phyloP scores from a whole-genome alignment of 2,113 vertebrate species.

The Anolis carolinensis region DNA sequence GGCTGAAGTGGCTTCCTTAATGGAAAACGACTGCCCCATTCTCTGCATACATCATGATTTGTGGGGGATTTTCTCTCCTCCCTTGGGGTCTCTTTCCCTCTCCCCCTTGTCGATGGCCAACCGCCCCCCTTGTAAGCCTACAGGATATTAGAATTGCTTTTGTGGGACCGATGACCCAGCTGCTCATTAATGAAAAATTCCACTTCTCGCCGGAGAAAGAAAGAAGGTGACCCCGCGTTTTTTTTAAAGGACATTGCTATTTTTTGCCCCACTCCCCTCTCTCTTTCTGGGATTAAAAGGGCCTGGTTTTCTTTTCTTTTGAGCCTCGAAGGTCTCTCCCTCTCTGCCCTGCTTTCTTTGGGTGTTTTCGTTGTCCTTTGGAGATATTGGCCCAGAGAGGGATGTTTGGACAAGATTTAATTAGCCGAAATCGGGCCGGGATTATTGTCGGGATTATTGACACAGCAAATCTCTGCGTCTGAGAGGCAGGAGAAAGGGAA shows the following conservation, averaged over 20 bases:
- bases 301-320: constrained; percentile 49
- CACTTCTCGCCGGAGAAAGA: constrained; percentile 84
- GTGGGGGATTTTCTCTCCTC: constrained; percentile 72
- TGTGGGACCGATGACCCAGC: constrained; percentile 92
- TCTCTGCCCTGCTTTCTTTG: constrained; percentile 53
- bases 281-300: constrained; percentile 88
- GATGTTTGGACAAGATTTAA: constrained; percentile 98
- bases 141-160: constrained; percentile 96
- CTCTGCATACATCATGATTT: constrained; percentile 83
- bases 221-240: constrained; percentile 79
- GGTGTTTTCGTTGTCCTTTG: constrained; percentile 80
- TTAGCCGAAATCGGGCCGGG: constrained; percentile 91
- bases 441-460: constrained; percentile 94
- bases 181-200: constrained; percentile 99
- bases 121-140: constrained; percentile 68
- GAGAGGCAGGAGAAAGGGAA: constrained; percentile 73
- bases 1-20: too few species aligned
- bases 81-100: background rate
- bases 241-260: constrained; percentile 88
- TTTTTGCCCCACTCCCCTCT: constrained; percentile 57
- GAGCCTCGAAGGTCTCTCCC: constrained; percentile 60
- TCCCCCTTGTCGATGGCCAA: constrained; percentile 31
- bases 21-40: constrained; percentile 76
- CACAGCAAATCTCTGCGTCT: constrained; percentile 87
- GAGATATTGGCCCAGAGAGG: constrained; percentile 84